These are phyloP conservation scores for Stenurella melanura DNA, from an alignment of 2,888 invertebrate species.

Conservation along the genomic window DNA sequence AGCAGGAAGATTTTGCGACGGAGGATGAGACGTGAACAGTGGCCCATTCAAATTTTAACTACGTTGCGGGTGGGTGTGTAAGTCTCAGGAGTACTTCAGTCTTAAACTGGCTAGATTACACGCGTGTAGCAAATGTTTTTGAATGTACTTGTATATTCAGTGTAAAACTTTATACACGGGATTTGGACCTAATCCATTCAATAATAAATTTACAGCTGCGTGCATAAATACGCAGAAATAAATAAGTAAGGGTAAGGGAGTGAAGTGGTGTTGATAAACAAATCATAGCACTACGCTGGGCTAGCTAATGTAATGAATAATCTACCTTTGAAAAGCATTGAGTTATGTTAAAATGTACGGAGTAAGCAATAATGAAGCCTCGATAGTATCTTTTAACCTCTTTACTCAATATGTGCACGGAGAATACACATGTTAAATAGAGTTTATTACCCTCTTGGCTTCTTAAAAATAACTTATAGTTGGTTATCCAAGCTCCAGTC, in stretches of 20 bases:
- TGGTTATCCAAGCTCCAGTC: neutral
- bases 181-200: neutral
- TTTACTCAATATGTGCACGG: conserved; percentile 14
- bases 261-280: neutral
- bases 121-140: too few relatives aligned
- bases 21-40: too few relatives aligned
- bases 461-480: neutral
- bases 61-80: too few relatives aligned
- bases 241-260: neutral
- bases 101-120: too few relatives aligned
- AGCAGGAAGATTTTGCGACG: too few relatives aligned
- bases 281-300: neutral
- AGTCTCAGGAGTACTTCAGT: too few relatives aligned
- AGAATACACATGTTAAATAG: conserved; percentile 19
- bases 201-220: neutral
- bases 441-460: neutral
- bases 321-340: conserved; percentile 26
- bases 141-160: too few relatives aligned
- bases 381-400: conserved; percentile 33
- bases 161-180: too few relatives aligned
- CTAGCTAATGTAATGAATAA: conserved; percentile 20
- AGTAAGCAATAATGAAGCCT: conserved; percentile 22
- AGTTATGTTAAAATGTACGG: conserved; percentile 29
- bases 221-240: neutral
- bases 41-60: too few relatives aligned